Conservation (phyloP, 2,797 vertebrate species). For the Macropodus opercularis region DNA sequence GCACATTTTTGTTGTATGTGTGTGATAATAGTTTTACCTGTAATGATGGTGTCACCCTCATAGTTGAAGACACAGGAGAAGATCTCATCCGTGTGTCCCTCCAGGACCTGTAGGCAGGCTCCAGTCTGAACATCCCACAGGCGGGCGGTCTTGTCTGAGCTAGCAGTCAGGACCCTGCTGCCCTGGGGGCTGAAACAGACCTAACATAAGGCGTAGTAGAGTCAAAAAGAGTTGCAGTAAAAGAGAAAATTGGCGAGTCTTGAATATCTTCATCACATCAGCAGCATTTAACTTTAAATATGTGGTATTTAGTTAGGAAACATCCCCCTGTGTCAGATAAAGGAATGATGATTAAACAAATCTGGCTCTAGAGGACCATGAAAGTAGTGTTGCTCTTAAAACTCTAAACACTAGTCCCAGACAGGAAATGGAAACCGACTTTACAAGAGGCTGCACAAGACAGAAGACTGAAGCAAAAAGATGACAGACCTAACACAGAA, state of each 20-base stretch:
- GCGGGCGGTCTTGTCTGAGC: constrained; percentile 91
- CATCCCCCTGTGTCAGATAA: constrained; percentile 28
- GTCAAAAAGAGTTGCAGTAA: constrained; percentile 19
- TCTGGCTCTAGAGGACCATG: constrained; percentile 43
- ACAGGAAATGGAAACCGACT: constrained; percentile 59
- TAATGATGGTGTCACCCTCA: constrained; percentile 91
- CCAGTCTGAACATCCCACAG: constrained; percentile 92
- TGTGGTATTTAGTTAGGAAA: constrained; percentile 15
- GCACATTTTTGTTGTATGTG: constrained; percentile 9
- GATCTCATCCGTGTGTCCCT: constrained; percentile 92
- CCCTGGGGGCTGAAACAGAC: constrained; percentile 95
- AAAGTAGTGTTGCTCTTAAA: constrained; percentile 64
- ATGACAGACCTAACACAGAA: background rate
- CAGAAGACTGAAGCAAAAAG: constrained; percentile 17
- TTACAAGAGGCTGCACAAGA: constrained; percentile 35
- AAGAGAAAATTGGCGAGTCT: background rate
- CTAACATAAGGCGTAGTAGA: constrained; percentile 69
- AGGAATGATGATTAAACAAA: constrained; percentile 54
- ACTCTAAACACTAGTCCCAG: constrained; percentile 30
- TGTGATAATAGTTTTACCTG: constrained; percentile 81
- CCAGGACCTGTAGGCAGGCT: constrained; percentile 87
- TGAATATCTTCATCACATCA: constrained; percentile 18
- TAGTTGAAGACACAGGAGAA: constrained; percentile 97
- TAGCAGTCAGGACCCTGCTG: constrained; percentile 88
- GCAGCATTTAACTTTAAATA: constrained; percentile 37